A percentile compares a stretch with the other conserved stretches of the same genome.
These are phyloP conservation scores for Gadopsis marmoratus DNA, from an alignment of 2,797 vertebrate species.

Conservation along the genomic window DNA sequence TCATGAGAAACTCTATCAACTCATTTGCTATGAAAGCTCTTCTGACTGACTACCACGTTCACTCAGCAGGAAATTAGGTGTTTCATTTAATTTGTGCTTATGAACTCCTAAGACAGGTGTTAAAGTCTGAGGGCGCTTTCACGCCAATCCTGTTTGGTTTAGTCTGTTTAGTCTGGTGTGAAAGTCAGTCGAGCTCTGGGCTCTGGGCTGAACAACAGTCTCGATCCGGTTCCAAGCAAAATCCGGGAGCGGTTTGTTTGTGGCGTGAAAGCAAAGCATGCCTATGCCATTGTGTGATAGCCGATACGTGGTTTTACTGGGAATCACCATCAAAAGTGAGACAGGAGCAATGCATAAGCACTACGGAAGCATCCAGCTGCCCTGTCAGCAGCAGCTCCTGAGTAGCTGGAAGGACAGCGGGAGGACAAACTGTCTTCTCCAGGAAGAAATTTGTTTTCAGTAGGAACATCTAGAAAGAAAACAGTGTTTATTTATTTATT, in stretches of 20 bases:
- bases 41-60: constrained; percentile 7
- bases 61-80: neutral
- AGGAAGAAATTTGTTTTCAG: neutral
- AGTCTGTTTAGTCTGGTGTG: constrained; percentile 1
- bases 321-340: constrained; percentile 1
- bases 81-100: neutral
- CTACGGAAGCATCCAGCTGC: neutral
- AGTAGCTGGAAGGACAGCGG: neutral
- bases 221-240: neutral
- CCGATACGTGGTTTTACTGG: neutral
- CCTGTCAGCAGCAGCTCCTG: neutral
- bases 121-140: neutral
- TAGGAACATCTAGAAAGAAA: neutral
- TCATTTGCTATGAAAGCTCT: neutral
- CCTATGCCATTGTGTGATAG: neutral
- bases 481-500: constrained; percentile 5
- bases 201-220: neutral
- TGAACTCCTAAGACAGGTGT: constrained; percentile 1
- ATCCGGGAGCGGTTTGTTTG: neutral
- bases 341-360: neutral
- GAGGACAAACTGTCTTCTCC: neutral
- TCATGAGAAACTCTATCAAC: constrained; percentile 21
- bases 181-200: neutral
- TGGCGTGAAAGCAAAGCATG: neutral
- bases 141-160: neutral